These are phyloP conservation scores for Phalera bucephala DNA, from an alignment of 2,888 invertebrate species.

Conservation along the genomic window DNA sequence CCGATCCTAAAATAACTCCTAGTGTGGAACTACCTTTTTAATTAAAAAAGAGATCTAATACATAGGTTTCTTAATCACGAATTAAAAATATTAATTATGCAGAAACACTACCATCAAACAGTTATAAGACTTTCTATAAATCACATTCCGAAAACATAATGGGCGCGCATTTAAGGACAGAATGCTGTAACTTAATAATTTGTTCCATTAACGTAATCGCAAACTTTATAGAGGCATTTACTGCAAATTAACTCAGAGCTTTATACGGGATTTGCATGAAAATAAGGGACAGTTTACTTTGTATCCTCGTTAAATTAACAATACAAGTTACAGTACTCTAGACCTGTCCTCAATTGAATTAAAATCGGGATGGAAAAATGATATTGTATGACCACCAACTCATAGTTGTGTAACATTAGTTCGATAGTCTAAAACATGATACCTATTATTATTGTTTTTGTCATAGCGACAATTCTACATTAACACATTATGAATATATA, in stretches of 20 bases:
- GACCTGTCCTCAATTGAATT: conserved; percentile 14
- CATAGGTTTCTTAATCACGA: no score
- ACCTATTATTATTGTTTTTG: no score
- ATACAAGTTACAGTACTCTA: conserved; percentile 35
- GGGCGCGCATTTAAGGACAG: conserved; percentile 19
- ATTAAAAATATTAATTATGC: not conserved
- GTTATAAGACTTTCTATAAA: conserved; percentile 16
- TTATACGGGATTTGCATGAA: conserved; percentile 59
- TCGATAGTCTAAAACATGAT: no score
- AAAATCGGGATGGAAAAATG: conserved; percentile 1
- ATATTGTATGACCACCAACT: no score
- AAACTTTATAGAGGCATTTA: conserved; percentile 50
- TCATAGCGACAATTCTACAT: no score
- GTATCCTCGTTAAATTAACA: conserved; percentile 43
- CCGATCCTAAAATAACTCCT: no score
- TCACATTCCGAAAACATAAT: conserved; percentile 27
- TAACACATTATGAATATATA: no score
- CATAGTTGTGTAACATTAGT: no score
- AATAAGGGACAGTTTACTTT: conserved; percentile 51
- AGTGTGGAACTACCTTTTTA: no score
- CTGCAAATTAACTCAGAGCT: conserved; percentile 54
- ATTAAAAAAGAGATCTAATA: no score
- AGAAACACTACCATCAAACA: conserved; percentile 8
- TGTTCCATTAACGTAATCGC: conserved; percentile 48
- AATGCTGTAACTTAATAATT: conserved; percentile 46